Evolutionary conservation across 2,113 vertebrate genomes (phyloP).

Genomic region (Salvelinus fontinalis): DNA sequence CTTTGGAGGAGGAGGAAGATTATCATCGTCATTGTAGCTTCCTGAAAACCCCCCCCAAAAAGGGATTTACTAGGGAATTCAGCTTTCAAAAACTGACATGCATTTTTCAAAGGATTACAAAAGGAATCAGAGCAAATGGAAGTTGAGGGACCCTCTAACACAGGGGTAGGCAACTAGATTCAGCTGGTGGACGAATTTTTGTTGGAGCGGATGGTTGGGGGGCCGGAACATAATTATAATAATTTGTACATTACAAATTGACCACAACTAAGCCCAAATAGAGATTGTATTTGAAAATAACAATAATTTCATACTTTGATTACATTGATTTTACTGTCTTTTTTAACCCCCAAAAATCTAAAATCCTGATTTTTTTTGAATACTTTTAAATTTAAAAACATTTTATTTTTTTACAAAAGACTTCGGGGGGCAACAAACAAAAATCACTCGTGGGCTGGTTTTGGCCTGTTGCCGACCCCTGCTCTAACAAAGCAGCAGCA

Average conservation of each 20-base stretch:
- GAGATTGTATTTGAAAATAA: neutral
- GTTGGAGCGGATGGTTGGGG: too few species aligned
- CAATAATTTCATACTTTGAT: too few species aligned
- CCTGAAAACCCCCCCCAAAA: neutral
- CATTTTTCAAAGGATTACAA: neutral
- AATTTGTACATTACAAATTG: too few species aligned
- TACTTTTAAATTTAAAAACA: too few species aligned
- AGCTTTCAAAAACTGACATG: neutral
- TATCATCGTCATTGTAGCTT: too few species aligned
- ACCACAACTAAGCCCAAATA: too few species aligned
- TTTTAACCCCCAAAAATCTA: neutral
- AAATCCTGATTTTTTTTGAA: neutral
- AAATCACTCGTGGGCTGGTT: too few species aligned
- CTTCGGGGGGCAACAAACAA: neutral
- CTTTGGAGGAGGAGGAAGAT: neutral
- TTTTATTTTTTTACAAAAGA: slow-evolving; percentile 4
- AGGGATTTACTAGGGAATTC: neutral
- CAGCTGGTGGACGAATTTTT: too few species aligned
- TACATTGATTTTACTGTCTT: neutral
- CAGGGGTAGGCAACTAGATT: too few species aligned
- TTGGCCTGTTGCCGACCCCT: slow-evolving; percentile 4
- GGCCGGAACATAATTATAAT: too few species aligned
- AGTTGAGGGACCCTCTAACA: neutral
- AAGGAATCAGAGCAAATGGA: neutral
- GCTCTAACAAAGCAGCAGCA: slow-evolving; percentile 23